A percentile compares a stretch with the other conserved stretches of the same genome.
phyloP scores from a whole-genome alignment of 2,888 invertebrate genomes.

The Agrenia bidenticulata region DNA sequence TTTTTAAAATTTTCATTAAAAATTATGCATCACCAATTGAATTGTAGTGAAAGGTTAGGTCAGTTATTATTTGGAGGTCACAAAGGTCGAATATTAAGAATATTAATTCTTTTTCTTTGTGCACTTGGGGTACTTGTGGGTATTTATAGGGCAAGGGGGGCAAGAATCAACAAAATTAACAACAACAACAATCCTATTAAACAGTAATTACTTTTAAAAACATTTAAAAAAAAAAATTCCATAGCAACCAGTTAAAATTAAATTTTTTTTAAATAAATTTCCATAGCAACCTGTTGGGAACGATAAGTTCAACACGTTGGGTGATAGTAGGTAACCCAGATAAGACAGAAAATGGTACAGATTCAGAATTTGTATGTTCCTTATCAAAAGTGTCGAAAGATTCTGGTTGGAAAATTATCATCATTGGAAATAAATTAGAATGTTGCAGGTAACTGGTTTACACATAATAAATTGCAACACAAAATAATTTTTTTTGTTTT shows the following conservation, averaged over 20 bases:
- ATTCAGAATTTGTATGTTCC: background rate
- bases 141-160: conserved; percentile 51
- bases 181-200: no score
- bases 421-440: conserved; percentile 51
- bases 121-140: conserved; percentile 52
- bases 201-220: no score
- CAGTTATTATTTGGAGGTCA: conserved; percentile 52
- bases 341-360: conserved; percentile 24
- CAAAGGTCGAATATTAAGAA: conserved; percentile 49
- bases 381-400: conserved; percentile 49
- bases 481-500: no score
- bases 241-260: no score
- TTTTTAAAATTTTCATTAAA: no score
- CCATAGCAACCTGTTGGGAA: background rate
- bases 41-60: conserved; percentile 53
- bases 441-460: conserved; percentile 52
- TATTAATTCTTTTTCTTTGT: conserved; percentile 51
- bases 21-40: no score
- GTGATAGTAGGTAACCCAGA: conserved; percentile 52
- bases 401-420: conserved; percentile 53
- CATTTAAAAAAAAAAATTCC: no score
- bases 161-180: conserved; percentile 40
- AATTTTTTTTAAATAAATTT: no score
- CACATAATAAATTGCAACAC: background rate
- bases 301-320: conserved; percentile 36